Evolutionary conservation across 2,888 invertebrate species (phyloP).

Genomic region (Dysmachus trigonus): DNA sequence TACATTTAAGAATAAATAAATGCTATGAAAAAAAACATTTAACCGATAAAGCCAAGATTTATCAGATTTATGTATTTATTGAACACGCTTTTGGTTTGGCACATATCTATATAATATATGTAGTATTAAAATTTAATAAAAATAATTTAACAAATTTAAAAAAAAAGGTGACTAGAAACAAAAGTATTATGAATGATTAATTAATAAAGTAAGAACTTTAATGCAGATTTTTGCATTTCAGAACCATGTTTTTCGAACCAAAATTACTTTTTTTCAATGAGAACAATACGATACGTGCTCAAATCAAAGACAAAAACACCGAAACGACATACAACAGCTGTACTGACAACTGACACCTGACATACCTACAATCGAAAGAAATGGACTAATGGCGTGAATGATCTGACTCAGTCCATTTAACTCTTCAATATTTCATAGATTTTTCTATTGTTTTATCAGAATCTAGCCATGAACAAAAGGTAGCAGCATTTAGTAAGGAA

Average conservation of each 20-base stretch:
- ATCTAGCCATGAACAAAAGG: background rate
- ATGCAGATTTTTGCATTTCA: too few species aligned
- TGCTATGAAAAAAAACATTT: too few species aligned
- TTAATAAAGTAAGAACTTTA: too few species aligned
- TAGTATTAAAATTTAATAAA: too few species aligned
- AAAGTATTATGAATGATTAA: too few species aligned
- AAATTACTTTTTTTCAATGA: background rate
- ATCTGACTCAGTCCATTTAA: constrained; percentile 48
- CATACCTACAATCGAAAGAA: background rate
- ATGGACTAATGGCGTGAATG: constrained; percentile 25
- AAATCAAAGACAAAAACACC: background rate
- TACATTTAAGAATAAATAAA: too few species aligned
- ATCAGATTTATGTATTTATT: too few species aligned
- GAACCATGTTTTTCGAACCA: background rate
- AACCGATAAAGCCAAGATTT: too few species aligned
- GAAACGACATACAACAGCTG: background rate
- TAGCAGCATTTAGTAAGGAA: background rate
- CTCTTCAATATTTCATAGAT: constrained; percentile 51
- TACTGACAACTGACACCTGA: background rate
- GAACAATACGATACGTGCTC: background rate
- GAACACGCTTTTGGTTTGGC: too few species aligned
- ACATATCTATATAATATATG: too few species aligned
- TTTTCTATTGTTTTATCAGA: constrained; percentile 49
- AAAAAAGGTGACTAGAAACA: too few species aligned
- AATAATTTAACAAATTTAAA: too few species aligned